phyloP scores from a whole-genome alignment of 1,140 invertebrate genomes.

The Apis dorsata region DNA sequence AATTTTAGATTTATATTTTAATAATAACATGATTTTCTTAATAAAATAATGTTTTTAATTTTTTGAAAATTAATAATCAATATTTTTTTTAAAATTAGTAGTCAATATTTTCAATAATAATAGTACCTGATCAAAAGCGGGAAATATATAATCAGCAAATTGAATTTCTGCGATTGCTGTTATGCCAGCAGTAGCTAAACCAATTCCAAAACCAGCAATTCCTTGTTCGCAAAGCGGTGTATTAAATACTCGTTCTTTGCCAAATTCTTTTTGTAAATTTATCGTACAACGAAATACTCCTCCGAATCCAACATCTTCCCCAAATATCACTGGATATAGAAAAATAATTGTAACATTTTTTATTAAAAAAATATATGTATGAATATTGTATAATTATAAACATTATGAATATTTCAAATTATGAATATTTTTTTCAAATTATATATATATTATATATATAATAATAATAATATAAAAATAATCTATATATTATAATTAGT shows the following conservation, averaged over 20 bases:
- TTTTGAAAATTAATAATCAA: neutral
- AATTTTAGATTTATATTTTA: neutral
- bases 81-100: neutral
- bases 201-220: conserved; percentile 98
- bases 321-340: conserved; percentile 89
- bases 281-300: conserved; percentile 98
- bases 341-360: neutral
- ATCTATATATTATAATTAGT: neutral
- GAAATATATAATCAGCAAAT: conserved; percentile 99
- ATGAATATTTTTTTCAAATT: neutral
- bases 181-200: conserved; percentile 91
- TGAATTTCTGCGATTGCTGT: conserved; percentile 99
- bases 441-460: too few species aligned
- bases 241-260: conserved; percentile 97
- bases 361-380: neutral
- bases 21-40: neutral
- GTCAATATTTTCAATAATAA: neutral
- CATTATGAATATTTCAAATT: too few species aligned
- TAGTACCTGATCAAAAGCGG: conserved; percentile 97
- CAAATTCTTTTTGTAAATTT: conserved; percentile 96
- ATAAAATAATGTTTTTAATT: neutral
- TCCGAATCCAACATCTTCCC: conserved; percentile 99
- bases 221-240: conserved; percentile 99
- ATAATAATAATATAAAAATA: too few species aligned
- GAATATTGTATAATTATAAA: too few species aligned